Percentiles rank a stretch among this genome's conserved stretches.
phyloP scores from a whole-genome alignment of 37 sponge, comb jelly and placozoan species.

The Petrosia ficiformis region DNA sequence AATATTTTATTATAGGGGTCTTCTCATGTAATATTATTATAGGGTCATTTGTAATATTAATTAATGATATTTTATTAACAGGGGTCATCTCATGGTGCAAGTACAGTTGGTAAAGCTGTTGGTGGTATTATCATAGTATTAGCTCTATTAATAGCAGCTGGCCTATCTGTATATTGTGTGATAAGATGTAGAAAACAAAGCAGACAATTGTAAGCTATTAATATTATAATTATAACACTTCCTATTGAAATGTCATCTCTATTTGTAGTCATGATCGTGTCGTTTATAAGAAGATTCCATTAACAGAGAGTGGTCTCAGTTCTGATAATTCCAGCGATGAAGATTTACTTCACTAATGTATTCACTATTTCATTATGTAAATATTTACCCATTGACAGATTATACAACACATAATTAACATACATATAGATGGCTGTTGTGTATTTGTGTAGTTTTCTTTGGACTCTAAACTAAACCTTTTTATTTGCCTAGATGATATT shows the following conservation, averaged over 20 bases:
- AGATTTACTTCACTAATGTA: conserved; percentile 6
- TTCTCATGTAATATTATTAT: background rate
- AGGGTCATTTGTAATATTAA: too few species aligned
- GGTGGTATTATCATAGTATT: background rate
- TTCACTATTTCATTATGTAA: too few species aligned
- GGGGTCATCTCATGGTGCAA: too few species aligned
- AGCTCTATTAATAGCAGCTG: background rate
- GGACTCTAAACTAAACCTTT: too few species aligned
- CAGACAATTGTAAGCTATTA: background rate
- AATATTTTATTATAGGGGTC: too few species aligned
- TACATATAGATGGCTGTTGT: too few species aligned
- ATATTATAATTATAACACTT: background rate
- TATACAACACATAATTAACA: too few species aligned
- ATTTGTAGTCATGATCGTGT: conserved; percentile 25
- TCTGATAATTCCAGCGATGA: conserved; percentile 36
- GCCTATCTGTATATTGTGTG: background rate
- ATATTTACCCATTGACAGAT: too few species aligned
- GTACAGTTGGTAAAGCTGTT: too few species aligned
- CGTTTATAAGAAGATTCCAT: conserved; percentile 34
- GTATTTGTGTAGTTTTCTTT: too few species aligned
- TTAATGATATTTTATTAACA: too few species aligned
- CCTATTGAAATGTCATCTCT: background rate
- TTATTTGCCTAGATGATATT: too few species aligned
- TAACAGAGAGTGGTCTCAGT: conserved; percentile 3
- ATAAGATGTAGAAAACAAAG: background rate